Evolutionary conservation across 2,888 invertebrate species (phyloP).

Genomic region (Gastracanthus pulcherrimus): DNA sequence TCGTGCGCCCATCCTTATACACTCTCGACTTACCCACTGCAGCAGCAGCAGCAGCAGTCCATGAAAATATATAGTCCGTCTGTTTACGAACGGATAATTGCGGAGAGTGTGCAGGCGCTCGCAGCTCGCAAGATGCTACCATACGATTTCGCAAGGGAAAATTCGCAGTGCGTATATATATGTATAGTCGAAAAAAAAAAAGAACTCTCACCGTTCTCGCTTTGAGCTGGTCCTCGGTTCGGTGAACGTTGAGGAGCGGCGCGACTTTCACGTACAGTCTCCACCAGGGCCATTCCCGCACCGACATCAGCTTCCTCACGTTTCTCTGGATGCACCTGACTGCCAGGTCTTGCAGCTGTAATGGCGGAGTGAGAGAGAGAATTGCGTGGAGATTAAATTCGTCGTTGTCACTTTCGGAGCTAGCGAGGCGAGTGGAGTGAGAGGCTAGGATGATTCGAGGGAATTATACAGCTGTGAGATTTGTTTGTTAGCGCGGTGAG

Average conservation of each 20-base stretch:
- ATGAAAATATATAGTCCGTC: neutral
- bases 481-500: too few species aligned
- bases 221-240: constrained; percentile 94
- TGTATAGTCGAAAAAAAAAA: neutral
- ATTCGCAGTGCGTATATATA: neutral
- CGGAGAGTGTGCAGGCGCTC: too few species aligned
- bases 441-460: too few species aligned
- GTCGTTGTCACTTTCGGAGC: too few species aligned
- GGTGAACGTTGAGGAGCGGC: constrained; percentile 94
- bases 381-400: neutral
- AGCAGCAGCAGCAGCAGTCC: too few species aligned
- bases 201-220: constrained; percentile 85
- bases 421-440: too few species aligned
- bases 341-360: constrained; percentile 85
- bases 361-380: neutral
- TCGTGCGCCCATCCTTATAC: too few species aligned
- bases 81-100: neutral
- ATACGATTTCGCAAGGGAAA: neutral
- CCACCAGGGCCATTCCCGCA: constrained; percentile 99
- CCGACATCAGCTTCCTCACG: constrained; percentile 93
- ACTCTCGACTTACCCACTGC: too few species aligned
- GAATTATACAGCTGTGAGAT: too few species aligned
- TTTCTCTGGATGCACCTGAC: constrained; percentile 96
- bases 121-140: neutral
- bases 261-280: constrained; percentile 93